A percentile compares a stretch with the other conserved stretches of the same genome.
These are phyloP conservation scores for Blennius ocellaris DNA, from an alignment of 2,113 vertebrate species.

Conservation along the genomic window DNA sequence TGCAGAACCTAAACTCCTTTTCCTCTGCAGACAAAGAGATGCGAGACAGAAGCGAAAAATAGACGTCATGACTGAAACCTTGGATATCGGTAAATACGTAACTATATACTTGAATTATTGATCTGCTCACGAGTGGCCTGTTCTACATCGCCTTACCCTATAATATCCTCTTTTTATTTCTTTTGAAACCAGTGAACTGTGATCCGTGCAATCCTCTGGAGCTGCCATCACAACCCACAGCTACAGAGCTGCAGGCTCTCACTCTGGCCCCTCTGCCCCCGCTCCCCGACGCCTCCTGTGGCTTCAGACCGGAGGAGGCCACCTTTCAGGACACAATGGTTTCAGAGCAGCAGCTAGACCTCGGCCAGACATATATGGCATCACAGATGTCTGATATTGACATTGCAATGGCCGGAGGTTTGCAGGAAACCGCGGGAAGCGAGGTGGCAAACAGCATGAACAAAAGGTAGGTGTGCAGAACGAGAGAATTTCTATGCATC, in stretches of 20 bases:
- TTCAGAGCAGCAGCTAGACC: conserved; percentile 64
- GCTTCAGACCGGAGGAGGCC: conserved; percentile 66
- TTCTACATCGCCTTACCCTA: not conserved
- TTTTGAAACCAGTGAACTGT: conserved; percentile 71
- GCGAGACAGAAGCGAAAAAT: conserved; percentile 83
- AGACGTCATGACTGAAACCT: conserved; percentile 49
- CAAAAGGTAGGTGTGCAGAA: conserved; percentile 68
- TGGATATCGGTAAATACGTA: conserved; percentile 76
- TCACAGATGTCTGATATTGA: conserved; percentile 72
- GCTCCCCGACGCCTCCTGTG: conserved; percentile 62
- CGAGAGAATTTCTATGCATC: not conserved
- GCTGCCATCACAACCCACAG: conserved; percentile 50
- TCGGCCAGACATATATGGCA: conserved; percentile 72
- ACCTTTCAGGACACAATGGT: conserved; percentile 66
- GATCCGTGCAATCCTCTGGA: conserved; percentile 80
- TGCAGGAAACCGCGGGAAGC: conserved; percentile 58
- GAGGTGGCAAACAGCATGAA: conserved; percentile 63
- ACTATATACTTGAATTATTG: not conserved
- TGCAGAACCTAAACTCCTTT: not conserved
- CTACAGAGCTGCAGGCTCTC: conserved; percentile 69
- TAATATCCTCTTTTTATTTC: not conserved
- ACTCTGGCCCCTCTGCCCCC: conserved; percentile 64
- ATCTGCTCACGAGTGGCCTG: not conserved
- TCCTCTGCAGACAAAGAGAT: conserved; percentile 79
- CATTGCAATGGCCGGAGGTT: conserved; percentile 57